Evolutionary conservation across 2,797 vertebrate species (phyloP).

Genomic region (Malacoraja senta): DNA sequence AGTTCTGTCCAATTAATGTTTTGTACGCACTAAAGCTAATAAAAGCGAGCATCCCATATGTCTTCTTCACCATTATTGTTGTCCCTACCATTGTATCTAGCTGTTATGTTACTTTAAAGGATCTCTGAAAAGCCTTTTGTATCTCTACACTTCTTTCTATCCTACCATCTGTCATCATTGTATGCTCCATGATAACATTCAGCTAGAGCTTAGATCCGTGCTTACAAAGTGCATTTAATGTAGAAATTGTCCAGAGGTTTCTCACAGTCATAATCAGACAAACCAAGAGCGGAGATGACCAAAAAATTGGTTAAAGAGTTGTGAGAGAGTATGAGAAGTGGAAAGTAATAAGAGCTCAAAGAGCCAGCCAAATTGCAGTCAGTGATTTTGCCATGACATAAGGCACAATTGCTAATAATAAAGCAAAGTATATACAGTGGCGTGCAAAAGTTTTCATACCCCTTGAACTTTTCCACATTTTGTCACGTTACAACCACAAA

Average conservation of each 20-base stretch:
- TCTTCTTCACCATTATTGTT: no score
- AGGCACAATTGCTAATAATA: not conserved
- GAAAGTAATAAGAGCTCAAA: not conserved
- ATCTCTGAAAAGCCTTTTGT: no score
- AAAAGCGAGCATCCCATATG: no score
- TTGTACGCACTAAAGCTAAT: no score
- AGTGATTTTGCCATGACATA: not conserved
- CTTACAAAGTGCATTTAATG: not conserved
- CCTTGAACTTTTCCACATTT: no score
- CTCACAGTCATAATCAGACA: not conserved
- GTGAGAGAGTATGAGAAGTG: no score
- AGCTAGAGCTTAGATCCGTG: not conserved
- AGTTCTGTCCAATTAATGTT: no score
- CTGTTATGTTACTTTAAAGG: no score
- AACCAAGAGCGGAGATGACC: not conserved
- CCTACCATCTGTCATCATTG: not conserved
- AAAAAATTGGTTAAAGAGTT: not conserved
- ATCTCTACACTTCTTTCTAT: no score
- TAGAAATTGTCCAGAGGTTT: not conserved
- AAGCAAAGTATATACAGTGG: not conserved
- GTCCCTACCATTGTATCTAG: no score
- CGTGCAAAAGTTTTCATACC: no score
- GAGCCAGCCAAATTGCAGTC: not conserved
- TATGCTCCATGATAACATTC: not conserved
- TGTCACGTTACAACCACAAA: no score